phyloP scores from a whole-genome alignment of 2,113 vertebrate species.

The Callionymus lyra region DNA sequence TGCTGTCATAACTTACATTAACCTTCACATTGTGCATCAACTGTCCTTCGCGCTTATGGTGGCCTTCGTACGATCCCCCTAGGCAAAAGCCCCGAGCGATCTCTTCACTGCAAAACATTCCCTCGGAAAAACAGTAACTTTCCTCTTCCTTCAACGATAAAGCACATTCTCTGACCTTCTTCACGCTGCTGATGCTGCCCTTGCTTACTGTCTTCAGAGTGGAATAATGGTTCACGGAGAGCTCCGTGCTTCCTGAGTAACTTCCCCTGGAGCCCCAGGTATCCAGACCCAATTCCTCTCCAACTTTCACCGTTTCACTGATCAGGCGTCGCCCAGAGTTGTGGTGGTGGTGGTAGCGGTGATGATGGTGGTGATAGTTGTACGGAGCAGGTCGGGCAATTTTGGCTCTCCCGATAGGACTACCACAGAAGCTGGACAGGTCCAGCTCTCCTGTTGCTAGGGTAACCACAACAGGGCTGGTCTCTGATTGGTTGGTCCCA shows the following conservation, averaged over 20 bases:
- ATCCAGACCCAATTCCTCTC: conserved; percentile 64
- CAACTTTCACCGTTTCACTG: conserved; percentile 61
- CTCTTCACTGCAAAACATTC: conserved; percentile 70
- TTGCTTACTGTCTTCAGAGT: conserved; percentile 66
- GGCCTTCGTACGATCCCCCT: conserved; percentile 55
- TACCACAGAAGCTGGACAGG: conserved; percentile 70
- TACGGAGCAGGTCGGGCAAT: conserved; percentile 67
- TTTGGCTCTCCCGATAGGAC: conserved; percentile 67
- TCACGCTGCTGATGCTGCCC: conserved; percentile 54
- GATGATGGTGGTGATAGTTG: conserved; percentile 59
- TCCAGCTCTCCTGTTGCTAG: conserved; percentile 75
- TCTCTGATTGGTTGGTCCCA: conserved; percentile 63
- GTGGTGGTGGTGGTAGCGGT: conserved; percentile 56
- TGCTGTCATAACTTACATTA: conserved; percentile 61
- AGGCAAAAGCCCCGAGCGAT: conserved; percentile 66
- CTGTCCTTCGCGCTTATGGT: conserved; percentile 68
- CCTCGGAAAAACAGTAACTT: conserved; percentile 67
- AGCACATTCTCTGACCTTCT: conserved; percentile 71
- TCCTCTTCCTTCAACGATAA: conserved; percentile 73
- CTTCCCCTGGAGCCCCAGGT: conserved; percentile 70
- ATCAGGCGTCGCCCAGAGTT: conserved; percentile 58
- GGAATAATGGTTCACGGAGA: conserved; percentile 68
- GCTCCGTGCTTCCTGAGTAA: conserved; percentile 68
- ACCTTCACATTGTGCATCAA: conserved; percentile 65
- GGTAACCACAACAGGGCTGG: conserved; percentile 72